Evolutionary conservation across 2,113 vertebrate species (phyloP), one percentile per base, ranked within the genome.

Genomic region (Stegostoma tigrinum): DNA sequence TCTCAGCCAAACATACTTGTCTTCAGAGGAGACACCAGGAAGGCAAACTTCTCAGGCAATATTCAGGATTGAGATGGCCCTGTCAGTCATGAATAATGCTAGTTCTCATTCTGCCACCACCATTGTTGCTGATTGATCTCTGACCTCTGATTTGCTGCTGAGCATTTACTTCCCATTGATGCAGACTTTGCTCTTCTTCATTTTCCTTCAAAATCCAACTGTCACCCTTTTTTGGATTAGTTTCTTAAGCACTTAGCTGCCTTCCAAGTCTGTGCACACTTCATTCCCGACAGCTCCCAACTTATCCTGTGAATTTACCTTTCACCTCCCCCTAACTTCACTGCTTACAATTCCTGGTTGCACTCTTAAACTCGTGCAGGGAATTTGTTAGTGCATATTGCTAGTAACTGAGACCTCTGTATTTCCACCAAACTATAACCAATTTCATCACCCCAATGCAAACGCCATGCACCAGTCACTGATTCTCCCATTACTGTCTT

Each of bases 161-260:
- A 38, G 10, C n/a, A 4, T 38, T 19, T 38, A n/a, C 78, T 42
- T 80, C 78, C 15, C 78, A 80, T 80, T n/a, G n/a, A 38, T 42
- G 78, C n/a, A 38, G 78, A 80, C 78, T 80, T 80, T 80, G 78
- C 78, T 80, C 78, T 75, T n/a, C 78, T 80, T 80, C 78, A 42
- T n/a, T 80, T 12, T 38, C 78, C n/a, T 80, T 80, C n/a, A 80
- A 38, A 78, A 12, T 14, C n/a, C 75, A n/a, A 15, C n/a, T 1
- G 10, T 80, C 78, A 80, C 14, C n/a, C 14, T 80, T 80, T 3
- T 15, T 3, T 80, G 34, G 3, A 38, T 38, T 38, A 38, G 14
- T 5, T 80, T 38, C n/a, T 38, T 19, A 38, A 80, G 14, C 14
- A 5, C n/a, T 4, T 80, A 17, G n/a, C 34, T 80, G 78, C 12